Evolutionary conservation across 1,140 invertebrate species (phyloP).

Genomic region (Drepana arcuata): DNA sequence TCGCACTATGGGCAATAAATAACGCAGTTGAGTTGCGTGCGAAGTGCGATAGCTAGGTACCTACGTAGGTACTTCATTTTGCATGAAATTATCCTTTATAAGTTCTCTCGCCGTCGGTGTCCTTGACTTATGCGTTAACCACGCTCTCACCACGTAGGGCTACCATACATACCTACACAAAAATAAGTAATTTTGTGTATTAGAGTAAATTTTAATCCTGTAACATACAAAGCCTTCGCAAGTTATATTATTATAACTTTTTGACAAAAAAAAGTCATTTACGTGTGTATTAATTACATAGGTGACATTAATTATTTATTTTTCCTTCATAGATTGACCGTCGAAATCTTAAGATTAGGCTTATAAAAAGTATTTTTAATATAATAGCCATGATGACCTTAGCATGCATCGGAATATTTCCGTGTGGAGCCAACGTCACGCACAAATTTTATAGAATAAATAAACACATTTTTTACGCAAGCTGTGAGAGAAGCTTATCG

Average conservation of each 20-base stretch:
- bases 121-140: too few species aligned
- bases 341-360: too few species aligned
- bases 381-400: slow-evolving; percentile 36
- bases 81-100: slow-evolving; percentile 11
- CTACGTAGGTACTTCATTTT: slow-evolving; percentile 11
- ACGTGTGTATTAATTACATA: background rate
- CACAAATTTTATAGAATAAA: background rate
- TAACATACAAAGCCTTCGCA: background rate
- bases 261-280: background rate
- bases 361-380: slow-evolving; percentile 1
- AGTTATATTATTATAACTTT: background rate
- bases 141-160: background rate
- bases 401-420: slow-evolving; percentile 27
- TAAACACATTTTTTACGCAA: too few species aligned
- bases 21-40: slow-evolving; percentile 41
- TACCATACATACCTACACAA: background rate
- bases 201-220: background rate
- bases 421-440: background rate
- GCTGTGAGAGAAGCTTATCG: too few species aligned
- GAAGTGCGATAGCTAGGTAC: slow-evolving; percentile 15
- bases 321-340: background rate
- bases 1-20: slow-evolving; percentile 31
- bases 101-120: too few species aligned
- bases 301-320: background rate
- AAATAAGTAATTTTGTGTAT: background rate